Evolutionary conservation across 2,113 vertebrate species (phyloP).

Genomic region (Archilochus colubris): DNA sequence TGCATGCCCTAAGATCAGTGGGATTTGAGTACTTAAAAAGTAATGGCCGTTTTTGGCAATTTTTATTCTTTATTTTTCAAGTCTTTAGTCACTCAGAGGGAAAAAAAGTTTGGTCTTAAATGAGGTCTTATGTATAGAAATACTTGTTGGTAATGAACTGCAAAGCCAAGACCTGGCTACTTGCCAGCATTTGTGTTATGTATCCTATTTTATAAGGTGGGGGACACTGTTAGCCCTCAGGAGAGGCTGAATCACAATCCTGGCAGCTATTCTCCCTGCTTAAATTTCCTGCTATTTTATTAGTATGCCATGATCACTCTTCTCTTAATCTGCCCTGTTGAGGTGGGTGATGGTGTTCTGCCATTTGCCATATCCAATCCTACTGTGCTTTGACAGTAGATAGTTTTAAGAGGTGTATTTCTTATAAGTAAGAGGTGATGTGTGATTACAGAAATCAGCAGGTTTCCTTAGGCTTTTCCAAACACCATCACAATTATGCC

Average conservation of each 20-base stretch:
- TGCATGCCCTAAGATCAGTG: not conserved
- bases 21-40: not conserved
- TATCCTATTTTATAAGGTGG: not conserved
- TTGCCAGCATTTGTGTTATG: not conserved
- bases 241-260: not conserved
- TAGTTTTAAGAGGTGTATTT: not conserved
- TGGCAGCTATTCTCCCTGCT: not conserved
- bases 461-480: slow-evolving; percentile 1
- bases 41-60: not conserved
- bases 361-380: not conserved
- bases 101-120: not conserved
- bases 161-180: not conserved
- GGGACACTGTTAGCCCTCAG: not conserved
- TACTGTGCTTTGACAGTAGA: not conserved
- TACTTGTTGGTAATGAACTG: not conserved
- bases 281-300: not conserved
- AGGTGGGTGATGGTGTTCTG: not conserved
- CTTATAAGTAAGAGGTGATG: not conserved
- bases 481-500: not conserved
- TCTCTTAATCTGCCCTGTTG: not conserved
- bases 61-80: not conserved
- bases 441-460: not conserved
- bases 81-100: rapidly evolving
- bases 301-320: not conserved
- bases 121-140: not conserved